These are phyloP conservation scores for Oscheius myriophilus DNA, from an alignment of 2,888 invertebrate species.

Conservation along the genomic window DNA sequence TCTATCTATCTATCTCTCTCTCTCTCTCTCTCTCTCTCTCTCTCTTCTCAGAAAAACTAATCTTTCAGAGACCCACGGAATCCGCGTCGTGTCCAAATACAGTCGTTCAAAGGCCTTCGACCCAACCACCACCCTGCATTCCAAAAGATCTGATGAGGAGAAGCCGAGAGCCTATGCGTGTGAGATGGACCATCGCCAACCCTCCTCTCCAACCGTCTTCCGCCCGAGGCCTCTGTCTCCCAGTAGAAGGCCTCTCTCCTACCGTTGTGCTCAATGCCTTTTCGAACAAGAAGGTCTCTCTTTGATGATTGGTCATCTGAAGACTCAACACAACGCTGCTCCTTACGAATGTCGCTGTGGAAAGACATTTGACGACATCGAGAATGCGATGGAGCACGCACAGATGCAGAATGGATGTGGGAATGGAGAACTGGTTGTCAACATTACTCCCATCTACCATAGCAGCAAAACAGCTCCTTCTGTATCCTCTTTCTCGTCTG, in stretches of 20 bases:
- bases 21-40: conserved; percentile 9
- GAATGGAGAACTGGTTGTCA: conserved; percentile 42
- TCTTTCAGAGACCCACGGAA: conserved; percentile 72
- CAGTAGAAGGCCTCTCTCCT: conserved; percentile 17
- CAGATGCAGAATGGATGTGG: conserved; percentile 17
- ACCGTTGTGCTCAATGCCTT: conserved; percentile 40
- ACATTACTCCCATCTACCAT: conserved; percentile 47
- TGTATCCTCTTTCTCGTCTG: conserved; percentile 12
- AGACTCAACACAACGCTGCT: conserved; percentile 49
- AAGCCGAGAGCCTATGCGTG: conserved; percentile 29
- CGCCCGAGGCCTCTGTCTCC: conserved; percentile 30
- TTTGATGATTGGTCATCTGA: conserved; percentile 52
- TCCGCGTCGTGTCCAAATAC: conserved; percentile 71
- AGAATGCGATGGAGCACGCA: conserved; percentile 55
- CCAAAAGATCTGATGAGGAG: conserved; percentile 23
- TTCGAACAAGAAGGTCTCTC: conserved; percentile 62
- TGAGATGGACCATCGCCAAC: conserved; percentile 19
- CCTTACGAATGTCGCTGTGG: conserved; percentile 65
- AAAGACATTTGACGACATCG: conserved; percentile 51
- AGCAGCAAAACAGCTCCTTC: conserved; percentile 35
- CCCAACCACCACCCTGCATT: conserved; percentile 10
- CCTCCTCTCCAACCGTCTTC: conserved; percentile 21
- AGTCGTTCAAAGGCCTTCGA: conserved; percentile 69
- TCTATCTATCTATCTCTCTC: neutral
- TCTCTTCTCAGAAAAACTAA: too few relatives aligned